A percentile compares a stretch with the other conserved stretches of the same genome.
Evolutionary conservation across 2,888 invertebrate species (phyloP).

Genomic region (Dastarcus helophoroides): DNA sequence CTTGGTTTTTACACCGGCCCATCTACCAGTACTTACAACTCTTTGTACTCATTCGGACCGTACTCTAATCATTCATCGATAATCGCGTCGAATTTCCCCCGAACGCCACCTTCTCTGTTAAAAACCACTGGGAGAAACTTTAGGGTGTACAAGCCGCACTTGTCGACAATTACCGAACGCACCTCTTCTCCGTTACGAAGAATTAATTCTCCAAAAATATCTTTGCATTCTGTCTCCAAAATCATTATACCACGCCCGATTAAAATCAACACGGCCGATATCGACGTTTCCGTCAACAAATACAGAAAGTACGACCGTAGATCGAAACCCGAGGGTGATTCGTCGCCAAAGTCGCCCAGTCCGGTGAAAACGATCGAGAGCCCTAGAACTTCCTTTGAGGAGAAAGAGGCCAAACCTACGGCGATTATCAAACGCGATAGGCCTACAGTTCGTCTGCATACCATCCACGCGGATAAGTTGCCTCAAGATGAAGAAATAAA

Average conservation of each 20-base stretch:
- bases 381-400: constrained; percentile 33
- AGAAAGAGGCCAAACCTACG: constrained; percentile 29
- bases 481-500: constrained; percentile 23
- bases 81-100: constrained; percentile 29
- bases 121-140: constrained; percentile 28
- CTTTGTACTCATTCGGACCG: constrained; percentile 39
- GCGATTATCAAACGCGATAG: constrained; percentile 56
- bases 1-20: constrained; percentile 44
- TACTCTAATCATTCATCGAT: constrained; percentile 45
- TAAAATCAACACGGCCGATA: constrained; percentile 73
- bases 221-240: constrained; percentile 36
- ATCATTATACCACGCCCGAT: constrained; percentile 51
- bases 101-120: constrained; percentile 20
- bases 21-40: constrained; percentile 42
- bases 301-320: constrained; percentile 39
- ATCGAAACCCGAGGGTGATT: constrained; percentile 4
- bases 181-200: constrained; percentile 38
- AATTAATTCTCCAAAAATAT: constrained; percentile 44
- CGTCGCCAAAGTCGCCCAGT: constrained; percentile 9
- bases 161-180: constrained; percentile 60
- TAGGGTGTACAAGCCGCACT: constrained; percentile 56
- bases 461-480: constrained; percentile 38
- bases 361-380: constrained; percentile 11
- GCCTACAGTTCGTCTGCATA: constrained; percentile 62
- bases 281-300: constrained; percentile 65